Percentiles rank a stretch among this genome's conserved stretches.
Conservation (phyloP, 2,797 vertebrate genomes). For the Agapornis canus region DNA sequence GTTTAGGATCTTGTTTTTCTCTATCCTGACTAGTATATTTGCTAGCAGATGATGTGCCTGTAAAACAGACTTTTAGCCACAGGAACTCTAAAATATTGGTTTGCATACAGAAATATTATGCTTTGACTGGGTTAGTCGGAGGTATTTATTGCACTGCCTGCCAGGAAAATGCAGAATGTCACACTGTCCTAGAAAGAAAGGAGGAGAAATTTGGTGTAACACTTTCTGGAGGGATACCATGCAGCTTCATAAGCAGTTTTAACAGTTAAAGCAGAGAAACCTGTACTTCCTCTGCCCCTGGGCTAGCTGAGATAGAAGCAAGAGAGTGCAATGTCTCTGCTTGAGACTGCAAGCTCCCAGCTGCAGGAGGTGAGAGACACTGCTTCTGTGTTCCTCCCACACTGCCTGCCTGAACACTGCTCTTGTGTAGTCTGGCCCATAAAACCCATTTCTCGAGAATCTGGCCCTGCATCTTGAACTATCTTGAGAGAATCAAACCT, state of each 20-base stretch:
- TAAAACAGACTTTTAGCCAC: not conserved
- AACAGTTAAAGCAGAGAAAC: not conserved
- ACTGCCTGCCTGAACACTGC: not conserved
- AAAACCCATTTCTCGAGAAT: not conserved
- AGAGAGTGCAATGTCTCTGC: not conserved
- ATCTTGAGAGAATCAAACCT: not conserved
- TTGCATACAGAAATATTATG: not conserved
- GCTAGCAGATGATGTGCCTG: not conserved
- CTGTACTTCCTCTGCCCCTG: not conserved
- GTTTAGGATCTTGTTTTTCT: constrained; percentile 37
- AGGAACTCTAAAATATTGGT: not conserved
- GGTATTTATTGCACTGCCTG: not conserved
- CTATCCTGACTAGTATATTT: not conserved
- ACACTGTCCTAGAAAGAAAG: not conserved
- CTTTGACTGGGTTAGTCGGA: not conserved
- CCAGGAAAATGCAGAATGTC: not conserved
- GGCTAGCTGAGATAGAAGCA: not conserved
- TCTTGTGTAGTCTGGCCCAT: not conserved
- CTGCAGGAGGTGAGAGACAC: not conserved
- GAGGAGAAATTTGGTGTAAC: not conserved
- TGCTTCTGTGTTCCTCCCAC: not conserved
- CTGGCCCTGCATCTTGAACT: not conserved
- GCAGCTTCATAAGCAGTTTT: not conserved
- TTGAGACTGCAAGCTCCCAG: not conserved
- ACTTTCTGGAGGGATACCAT: not conserved